phyloP scores from a whole-genome alignment of 2,797 vertebrate genomes.

The Cyclopterus lumpus region DNA sequence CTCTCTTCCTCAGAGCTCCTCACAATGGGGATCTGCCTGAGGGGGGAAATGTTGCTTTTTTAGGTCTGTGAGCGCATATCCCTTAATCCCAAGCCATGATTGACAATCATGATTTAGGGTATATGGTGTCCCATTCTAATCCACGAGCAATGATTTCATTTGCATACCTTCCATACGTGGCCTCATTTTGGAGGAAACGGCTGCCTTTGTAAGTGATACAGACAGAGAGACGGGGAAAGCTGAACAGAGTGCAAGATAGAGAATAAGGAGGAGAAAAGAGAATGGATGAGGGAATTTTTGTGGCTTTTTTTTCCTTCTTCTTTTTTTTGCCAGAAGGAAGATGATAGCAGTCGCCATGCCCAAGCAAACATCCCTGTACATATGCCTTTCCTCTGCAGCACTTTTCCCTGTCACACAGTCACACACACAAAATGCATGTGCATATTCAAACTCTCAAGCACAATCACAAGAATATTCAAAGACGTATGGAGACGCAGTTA shows the following conservation, averaged over 20 bases:
- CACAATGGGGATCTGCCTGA: slow-evolving; percentile 97
- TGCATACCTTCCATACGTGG: slow-evolving; percentile 97
- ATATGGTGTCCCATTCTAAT: slow-evolving; percentile 99
- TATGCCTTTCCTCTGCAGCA: slow-evolving; percentile 61
- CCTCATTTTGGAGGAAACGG: slow-evolving; percentile 93
- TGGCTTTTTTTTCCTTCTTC: slow-evolving; percentile 54
- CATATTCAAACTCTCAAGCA: slow-evolving; percentile 55
- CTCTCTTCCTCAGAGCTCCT: slow-evolving; percentile 86
- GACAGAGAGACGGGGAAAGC: slow-evolving; percentile 78
- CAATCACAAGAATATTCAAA: slow-evolving; percentile 59
- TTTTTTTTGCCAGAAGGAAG: slow-evolving; percentile 72
- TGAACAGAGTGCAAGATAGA: slow-evolving; percentile 78
- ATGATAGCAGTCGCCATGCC: slow-evolving; percentile 75
- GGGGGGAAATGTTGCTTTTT: slow-evolving; percentile 98
- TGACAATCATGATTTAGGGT: slow-evolving; percentile 99
- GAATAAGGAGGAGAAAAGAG: slow-evolving; percentile 77
- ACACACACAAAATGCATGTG: slow-evolving; percentile 43
- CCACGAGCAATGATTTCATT: slow-evolving; percentile 99
- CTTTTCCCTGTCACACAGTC: slow-evolving; percentile 45
- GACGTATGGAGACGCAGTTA: slow-evolving; percentile 46
- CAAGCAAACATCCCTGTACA: slow-evolving; percentile 62
- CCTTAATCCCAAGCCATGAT: slow-evolving; percentile 99
- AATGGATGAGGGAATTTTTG: slow-evolving; percentile 79
- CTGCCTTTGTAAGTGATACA: slow-evolving; percentile 89
- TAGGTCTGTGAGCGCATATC: slow-evolving; percentile 99